A percentile compares a stretch with the other conserved stretches of the same genome.
phyloP scores from a whole-genome alignment of 64 coral and sea anemone genomes.

The Astreopora myriophthalma region DNA sequence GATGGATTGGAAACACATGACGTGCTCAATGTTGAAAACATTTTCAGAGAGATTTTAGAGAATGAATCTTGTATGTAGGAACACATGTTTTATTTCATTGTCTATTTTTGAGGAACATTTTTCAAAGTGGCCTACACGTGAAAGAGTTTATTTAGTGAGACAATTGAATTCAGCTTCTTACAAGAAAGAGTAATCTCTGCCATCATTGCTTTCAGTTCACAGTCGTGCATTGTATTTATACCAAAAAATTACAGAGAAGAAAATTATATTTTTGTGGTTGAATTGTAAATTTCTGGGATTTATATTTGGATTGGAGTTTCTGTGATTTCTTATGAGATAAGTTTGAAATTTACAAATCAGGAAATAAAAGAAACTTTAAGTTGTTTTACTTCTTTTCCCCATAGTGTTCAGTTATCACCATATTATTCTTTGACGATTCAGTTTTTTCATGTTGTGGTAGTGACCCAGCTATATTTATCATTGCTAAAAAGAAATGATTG shows the following conservation, averaged over 20 bases:
- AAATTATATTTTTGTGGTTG: conserved; percentile 5
- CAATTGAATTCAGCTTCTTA: not conserved
- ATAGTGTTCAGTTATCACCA: no score
- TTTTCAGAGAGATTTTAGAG: not conserved
- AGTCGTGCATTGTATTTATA: conserved; percentile 7
- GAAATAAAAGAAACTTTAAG: no score
- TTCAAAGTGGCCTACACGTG: not conserved
- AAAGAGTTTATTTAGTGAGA: not conserved
- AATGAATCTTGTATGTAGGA: not conserved
- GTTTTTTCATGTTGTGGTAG: not conserved
- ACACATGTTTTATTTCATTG: not conserved
- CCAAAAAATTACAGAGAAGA: not conserved
- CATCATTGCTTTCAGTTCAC: conserved; percentile 6
- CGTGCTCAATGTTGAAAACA: not conserved
- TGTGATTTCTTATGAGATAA: not conserved
- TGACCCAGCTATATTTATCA: not conserved
- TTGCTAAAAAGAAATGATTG: not conserved
- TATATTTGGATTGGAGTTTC: not conserved
- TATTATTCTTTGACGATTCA: not conserved
- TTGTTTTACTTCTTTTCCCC: not conserved
- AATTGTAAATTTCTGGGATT: conserved; percentile 22
- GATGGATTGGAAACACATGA: not conserved
- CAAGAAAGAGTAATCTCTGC: not conserved
- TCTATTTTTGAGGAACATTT: not conserved
- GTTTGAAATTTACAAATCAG: no score